Evolutionary conservation across 2,113 vertebrate genomes (phyloP), one percentile per base, ranked within the genome.

Genomic region (Clarias macrocephalus): DNA sequence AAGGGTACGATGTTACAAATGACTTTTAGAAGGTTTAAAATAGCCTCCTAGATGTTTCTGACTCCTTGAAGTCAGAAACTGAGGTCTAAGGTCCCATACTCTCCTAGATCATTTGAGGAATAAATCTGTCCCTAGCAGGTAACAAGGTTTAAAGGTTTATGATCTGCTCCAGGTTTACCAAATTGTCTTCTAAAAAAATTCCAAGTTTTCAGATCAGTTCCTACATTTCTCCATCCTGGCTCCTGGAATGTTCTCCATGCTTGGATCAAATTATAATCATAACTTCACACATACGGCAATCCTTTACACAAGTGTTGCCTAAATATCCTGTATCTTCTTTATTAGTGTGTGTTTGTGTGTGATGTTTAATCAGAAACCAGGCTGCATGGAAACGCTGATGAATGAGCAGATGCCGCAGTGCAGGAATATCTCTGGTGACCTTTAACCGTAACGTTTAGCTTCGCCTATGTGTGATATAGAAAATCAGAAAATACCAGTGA

Each of bases 381-480:
- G 3, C 4, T 13, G 52, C 5, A 19, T 57, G 57, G 70, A 63
- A 75, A 21, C 54, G 28, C 21, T 68, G 37, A 79, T 18, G 28
- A 77, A 77, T 82, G 66, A 30, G 42, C 10, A 33, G 13, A 56
- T 13, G 25, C 28, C 9, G 33, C 48, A 9, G 19, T 28, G 33
- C 15, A 48, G 30, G 30, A 48, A 56, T 21, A 83, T 83, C 82
- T 57, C 0, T 5, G n/a, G 15, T 83, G 82, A 72, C 65, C 33
- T 82, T 87, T 73, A 28, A 82, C 65, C 63, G 8, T 6, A 15
- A 37, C 13, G 25, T 75, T 56, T 37, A 48, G 65, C 77, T 86
- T 81, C 76, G 42, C 62, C 30, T n/a, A 13, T 21, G 85, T 62
- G 85, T 12, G 56, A 73, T 57, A 73, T 62, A 37, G 65, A 82